Percentiles rank a stretch among this genome's conserved stretches.
phyloP scores from a whole-genome alignment of 2,113 vertebrate genomes.

The Anthoscopus minutus region DNA sequence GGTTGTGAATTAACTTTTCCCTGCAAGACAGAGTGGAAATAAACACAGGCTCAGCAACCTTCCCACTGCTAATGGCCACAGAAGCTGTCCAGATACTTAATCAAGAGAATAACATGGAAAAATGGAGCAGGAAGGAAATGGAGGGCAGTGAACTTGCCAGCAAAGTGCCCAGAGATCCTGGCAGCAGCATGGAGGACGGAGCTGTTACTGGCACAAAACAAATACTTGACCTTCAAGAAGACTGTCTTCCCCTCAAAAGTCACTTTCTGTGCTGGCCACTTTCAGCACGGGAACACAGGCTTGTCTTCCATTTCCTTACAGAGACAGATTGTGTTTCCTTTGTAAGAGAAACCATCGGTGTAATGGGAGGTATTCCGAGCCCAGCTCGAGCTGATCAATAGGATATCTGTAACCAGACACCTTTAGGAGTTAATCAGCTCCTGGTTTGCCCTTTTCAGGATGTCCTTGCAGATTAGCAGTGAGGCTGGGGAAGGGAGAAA shows the following conservation, averaged over 20 bases:
- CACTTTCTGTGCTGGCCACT: slow-evolving; percentile 48
- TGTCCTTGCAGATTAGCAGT: neutral
- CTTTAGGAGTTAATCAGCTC: neutral
- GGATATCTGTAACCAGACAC: slow-evolving; percentile 46
- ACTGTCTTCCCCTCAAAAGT: slow-evolving; percentile 35
- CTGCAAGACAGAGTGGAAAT: neutral
- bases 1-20: neutral
- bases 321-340: slow-evolving; percentile 64
- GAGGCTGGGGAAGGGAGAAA: neutral
- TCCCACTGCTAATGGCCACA: neutral
- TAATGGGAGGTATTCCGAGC: neutral
- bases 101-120: neutral
- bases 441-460: neutral
- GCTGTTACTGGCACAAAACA: neutral
- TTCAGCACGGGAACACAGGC: neutral
- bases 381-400: slow-evolving; percentile 30
- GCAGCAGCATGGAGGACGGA: neutral
- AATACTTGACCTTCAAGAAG: neutral
- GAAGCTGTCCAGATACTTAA: neutral
- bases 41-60: neutral
- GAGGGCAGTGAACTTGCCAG: neutral
- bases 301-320: neutral
- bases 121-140: neutral
- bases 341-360: slow-evolving; percentile 34
- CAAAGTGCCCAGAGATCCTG: neutral